Evolutionary conservation across 2,113 vertebrate genomes (phyloP).

Genomic region (Ia io): DNA sequence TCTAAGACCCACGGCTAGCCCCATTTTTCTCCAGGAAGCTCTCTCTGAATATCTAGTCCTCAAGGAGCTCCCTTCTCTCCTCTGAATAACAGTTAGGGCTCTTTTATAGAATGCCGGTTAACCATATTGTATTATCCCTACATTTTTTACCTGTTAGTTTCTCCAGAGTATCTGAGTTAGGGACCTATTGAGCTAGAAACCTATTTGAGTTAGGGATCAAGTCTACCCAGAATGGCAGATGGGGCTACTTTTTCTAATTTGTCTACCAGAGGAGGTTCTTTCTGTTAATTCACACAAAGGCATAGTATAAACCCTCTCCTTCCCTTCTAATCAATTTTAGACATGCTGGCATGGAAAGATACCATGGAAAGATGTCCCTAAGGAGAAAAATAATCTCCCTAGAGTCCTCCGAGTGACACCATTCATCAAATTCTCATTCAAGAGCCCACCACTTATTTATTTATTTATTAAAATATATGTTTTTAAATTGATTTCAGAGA

Average conservation of each 20-base stretch:
- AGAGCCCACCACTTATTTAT: not conserved
- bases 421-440: constrained; percentile 33
- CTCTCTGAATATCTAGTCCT: not conserved
- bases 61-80: not conserved
- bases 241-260: constrained; percentile 12
- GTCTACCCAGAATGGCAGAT: not conserved
- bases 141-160: not conserved
- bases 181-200: not conserved
- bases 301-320: not conserved
- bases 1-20: not conserved
- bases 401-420: not conserved
- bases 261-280: not conserved
- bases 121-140: not conserved
- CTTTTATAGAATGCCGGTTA: not conserved
- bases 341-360: not conserved
- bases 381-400: constrained; percentile 42
- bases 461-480: too few relatives aligned
- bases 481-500: too few relatives aligned
- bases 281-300: not conserved
- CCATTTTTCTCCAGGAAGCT: not conserved
- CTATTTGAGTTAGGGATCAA: not conserved
- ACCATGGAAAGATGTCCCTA: not conserved
- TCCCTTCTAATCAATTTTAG: not conserved
- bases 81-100: not conserved
- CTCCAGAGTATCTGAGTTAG: not conserved